Conservation (phyloP, 2,888 invertebrate genomes). For the Marronus borbonicus region DNA sequence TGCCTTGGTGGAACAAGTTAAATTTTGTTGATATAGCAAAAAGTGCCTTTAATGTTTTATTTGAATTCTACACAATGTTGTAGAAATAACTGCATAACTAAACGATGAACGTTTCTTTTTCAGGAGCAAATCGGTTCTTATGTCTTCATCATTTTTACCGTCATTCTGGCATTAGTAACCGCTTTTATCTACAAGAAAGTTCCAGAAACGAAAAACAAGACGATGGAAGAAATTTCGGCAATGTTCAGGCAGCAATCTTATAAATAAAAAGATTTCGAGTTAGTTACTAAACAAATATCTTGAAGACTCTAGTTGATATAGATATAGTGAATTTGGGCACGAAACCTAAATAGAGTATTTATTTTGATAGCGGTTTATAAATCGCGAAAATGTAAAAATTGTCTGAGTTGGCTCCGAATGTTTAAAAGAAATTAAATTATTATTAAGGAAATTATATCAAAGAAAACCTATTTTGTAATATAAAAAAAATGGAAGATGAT, state of each 20-base stretch:
- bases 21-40: too few species aligned
- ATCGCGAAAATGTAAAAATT: neutral
- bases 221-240: constrained; percentile 87
- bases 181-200: constrained; percentile 89
- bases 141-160: constrained; percentile 87
- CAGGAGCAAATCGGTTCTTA: constrained; percentile 77
- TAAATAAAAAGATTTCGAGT: constrained; percentile 68
- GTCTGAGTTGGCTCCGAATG: neutral
- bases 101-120: constrained; percentile 54
- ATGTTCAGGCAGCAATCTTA: constrained; percentile 83
- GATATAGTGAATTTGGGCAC: neutral
- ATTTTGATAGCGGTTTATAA: neutral
- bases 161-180: constrained; percentile 80
- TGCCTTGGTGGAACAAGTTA: too few species aligned
- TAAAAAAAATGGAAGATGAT: neutral
- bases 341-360: too few species aligned
- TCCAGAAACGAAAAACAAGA: constrained; percentile 92
- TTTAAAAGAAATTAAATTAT: neutral
- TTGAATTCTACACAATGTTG: too few species aligned
- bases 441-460: neutral
- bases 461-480: constrained; percentile 3
- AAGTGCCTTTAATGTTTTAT: too few species aligned
- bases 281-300: constrained; percentile 18
- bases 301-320: constrained; percentile 14
- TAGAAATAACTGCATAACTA: neutral